phyloP scores from a whole-genome alignment of 2,797 vertebrate species.

The Galago senegalensis region DNA sequence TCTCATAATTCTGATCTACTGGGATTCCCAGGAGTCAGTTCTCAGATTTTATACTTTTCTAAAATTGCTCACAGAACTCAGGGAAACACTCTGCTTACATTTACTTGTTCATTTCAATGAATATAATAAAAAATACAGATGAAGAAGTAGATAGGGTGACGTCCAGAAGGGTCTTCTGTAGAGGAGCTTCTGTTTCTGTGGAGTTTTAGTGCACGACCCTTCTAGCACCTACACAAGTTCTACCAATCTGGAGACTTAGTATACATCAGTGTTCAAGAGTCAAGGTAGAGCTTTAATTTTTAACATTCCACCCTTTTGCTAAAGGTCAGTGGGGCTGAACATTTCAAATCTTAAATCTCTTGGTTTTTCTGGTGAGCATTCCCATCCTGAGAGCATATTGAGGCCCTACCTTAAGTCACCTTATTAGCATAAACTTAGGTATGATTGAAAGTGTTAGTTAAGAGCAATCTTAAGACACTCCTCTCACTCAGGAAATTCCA shows the following conservation, averaged over 20 bases:
- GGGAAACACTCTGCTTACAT: neutral
- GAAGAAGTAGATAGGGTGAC: rapidly evolving
- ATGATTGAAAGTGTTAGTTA: neutral
- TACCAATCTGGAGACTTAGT: neutral
- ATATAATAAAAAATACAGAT: neutral
- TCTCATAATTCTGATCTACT: neutral
- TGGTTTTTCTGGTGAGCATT: neutral
- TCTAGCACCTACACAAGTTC: neutral
- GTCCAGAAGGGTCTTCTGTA: rapidly evolving
- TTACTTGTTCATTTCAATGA: neutral
- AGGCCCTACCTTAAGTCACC: neutral
- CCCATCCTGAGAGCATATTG: neutral
- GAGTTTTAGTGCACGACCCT: rapidly evolving
- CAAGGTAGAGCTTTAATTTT: neutral
- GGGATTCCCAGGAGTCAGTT: neutral
- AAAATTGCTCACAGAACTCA: neutral
- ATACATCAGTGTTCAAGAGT: neutral
- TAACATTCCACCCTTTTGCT: neutral
- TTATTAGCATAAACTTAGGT: neutral
- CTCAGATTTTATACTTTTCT: neutral
- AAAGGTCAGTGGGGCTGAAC: neutral
- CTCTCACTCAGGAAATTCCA: neutral
- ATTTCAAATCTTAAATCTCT: neutral
- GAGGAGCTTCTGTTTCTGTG: neutral
- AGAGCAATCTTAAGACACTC: neutral